Evolutionary conservation across 1,140 invertebrate genomes (phyloP).

Genomic region (Ridgeia piscesae): DNA sequence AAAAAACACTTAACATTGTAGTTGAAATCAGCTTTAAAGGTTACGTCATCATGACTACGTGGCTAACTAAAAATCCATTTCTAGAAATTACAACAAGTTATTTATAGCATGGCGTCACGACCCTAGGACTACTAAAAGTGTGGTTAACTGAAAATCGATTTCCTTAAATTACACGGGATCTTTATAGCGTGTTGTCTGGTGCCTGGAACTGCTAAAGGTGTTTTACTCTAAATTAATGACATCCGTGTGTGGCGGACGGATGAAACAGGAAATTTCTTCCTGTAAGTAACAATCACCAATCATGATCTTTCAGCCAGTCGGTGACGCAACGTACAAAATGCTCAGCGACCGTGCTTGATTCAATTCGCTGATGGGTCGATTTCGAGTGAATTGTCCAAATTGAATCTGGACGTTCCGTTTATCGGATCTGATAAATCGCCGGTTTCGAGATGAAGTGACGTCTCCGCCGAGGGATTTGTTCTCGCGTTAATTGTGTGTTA

Average conservation of each 20-base stretch:
- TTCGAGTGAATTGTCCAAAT: neutral
- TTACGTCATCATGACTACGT: neutral
- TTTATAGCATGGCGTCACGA: too few relatives aligned
- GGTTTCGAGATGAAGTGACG: neutral
- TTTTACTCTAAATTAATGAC: neutral
- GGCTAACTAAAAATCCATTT: neutral
- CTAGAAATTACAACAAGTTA: neutral
- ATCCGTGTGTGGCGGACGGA: neutral
- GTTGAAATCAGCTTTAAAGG: too few relatives aligned
- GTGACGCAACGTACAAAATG: neutral
- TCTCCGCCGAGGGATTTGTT: too few relatives aligned
- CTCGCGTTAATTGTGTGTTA: too few relatives aligned
- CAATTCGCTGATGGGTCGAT: neutral
- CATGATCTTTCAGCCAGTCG: neutral
- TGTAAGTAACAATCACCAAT: neutral
- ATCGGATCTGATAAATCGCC: neutral
- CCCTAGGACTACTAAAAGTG: too few relatives aligned
- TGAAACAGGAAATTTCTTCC: neutral
- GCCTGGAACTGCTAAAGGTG: too few relatives aligned
- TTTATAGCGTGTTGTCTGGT: too few relatives aligned
- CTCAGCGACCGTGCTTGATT: neutral
- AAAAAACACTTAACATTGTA: too few relatives aligned
- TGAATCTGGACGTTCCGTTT: neutral
- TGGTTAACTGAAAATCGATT: too few relatives aligned
- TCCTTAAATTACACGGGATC: too few relatives aligned